Percentiles rank a stretch among this genome's conserved stretches.
Conservation (phyloP, 2,113 vertebrate genomes). For the Butastur rufipennis region DNA sequence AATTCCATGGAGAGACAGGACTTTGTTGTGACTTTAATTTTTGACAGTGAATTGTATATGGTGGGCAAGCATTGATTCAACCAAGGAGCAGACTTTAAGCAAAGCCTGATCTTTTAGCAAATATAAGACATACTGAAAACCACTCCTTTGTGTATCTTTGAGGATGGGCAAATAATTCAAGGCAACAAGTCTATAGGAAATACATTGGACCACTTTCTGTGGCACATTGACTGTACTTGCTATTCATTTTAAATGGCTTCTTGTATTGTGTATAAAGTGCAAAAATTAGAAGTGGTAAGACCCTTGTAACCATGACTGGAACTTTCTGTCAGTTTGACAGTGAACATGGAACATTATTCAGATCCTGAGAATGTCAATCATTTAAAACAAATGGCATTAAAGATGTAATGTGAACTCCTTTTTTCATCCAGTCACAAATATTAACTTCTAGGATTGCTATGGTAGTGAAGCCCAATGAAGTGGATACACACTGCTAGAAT, state of each 20-base stretch:
- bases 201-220: background rate
- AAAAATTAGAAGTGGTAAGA: background rate
- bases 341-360: too few relatives aligned
- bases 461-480: too few relatives aligned
- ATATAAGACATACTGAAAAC: background rate
- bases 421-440: too few relatives aligned
- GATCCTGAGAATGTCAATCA: too few relatives aligned
- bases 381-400: too few relatives aligned
- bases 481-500: too few relatives aligned
- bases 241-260: background rate
- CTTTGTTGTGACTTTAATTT: background rate
- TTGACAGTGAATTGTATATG: background rate
- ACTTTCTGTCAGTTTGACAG: too few relatives aligned
- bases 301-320: background rate
- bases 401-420: too few relatives aligned
- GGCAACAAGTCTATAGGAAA: background rate
- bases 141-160: background rate
- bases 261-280: background rate
- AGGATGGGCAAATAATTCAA: background rate
- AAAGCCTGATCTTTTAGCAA: background rate
- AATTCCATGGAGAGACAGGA: background rate
- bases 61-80: background rate
- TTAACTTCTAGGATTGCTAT: too few relatives aligned
- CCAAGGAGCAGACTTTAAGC: background rate
- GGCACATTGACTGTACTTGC: background rate